phyloP scores from a whole-genome alignment of 2,797 vertebrate genomes.

The Lithobates sylvaticus region DNA sequence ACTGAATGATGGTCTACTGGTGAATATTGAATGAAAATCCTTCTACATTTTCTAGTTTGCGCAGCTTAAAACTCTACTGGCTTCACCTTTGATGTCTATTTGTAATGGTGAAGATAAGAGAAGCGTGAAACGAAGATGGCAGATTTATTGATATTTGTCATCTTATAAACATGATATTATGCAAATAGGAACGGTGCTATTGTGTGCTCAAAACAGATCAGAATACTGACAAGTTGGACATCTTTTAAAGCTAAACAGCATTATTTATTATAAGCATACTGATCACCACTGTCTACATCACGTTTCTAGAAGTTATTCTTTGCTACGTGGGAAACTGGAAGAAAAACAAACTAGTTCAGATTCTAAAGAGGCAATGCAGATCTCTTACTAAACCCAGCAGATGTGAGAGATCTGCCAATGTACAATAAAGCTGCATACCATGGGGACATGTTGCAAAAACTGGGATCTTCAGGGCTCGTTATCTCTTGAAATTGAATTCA shows the following conservation, averaged over 20 bases:
- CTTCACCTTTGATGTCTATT: neutral
- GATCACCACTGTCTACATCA: neutral
- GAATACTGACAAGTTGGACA: neutral
- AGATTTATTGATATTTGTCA: slow-evolving; percentile 22
- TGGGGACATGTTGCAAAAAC: too few species aligned
- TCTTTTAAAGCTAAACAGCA: slow-evolving; percentile 19
- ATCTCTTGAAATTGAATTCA: neutral
- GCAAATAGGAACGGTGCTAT: neutral
- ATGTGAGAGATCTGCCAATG: too few species aligned
- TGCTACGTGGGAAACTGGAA: too few species aligned
- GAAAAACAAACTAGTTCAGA: neutral
- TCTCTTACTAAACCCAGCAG: too few species aligned
- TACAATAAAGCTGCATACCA: too few species aligned
- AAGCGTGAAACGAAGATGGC: neutral
- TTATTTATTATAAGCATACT: slow-evolving; percentile 6
- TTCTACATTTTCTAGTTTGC: neutral
- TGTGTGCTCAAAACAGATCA: neutral
- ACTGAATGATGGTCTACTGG: neutral
- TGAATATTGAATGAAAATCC: neutral
- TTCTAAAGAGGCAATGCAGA: neutral
- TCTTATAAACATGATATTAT: neutral
- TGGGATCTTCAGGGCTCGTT: neutral
- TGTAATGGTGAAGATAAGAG: neutral
- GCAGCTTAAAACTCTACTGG: neutral
- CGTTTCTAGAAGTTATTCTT: neutral